These are phyloP conservation scores for Rhinogobius similis DNA, from an alignment of 2,113 vertebrate species.

Conservation along the genomic window DNA sequence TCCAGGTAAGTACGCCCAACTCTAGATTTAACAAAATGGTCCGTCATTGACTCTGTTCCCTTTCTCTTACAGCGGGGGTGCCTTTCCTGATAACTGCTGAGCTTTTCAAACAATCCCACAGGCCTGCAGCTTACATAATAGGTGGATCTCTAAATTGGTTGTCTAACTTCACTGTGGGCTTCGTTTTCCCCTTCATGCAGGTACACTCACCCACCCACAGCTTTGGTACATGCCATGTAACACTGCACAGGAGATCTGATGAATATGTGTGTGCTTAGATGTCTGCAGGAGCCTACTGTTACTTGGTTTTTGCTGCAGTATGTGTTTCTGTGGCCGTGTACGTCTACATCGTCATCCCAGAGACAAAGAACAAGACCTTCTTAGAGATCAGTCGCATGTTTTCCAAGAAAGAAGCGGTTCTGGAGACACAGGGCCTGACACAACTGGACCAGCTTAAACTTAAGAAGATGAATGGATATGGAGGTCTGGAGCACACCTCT, in stretches of 20 bases:
- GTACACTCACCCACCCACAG: slow-evolving; percentile 21
- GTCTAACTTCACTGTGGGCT: slow-evolving; percentile 90
- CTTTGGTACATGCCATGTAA: not conserved
- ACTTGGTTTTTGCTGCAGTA: slow-evolving; percentile 84
- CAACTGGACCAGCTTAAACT: slow-evolving; percentile 71
- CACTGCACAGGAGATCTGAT: not conserved
- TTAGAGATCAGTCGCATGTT: slow-evolving; percentile 90
- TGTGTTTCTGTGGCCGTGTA: slow-evolving; percentile 83
- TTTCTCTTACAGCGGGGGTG: slow-evolving; percentile 75
- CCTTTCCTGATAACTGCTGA: slow-evolving; percentile 90
- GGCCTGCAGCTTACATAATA: slow-evolving; percentile 85
- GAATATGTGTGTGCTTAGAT: slow-evolving; percentile 66
- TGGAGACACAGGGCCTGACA: slow-evolving; percentile 56
- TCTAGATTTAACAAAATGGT: not conserved
- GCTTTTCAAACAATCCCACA: slow-evolving; percentile 88
- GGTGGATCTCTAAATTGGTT: slow-evolving; percentile 91
- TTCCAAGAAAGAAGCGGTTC: slow-evolving; percentile 64
- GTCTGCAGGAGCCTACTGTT: slow-evolving; percentile 86
- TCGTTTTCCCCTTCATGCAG: slow-evolving; percentile 91
- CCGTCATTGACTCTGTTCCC: not conserved
- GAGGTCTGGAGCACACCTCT: slow-evolving; percentile 76
- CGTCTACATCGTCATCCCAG: slow-evolving; percentile 81
- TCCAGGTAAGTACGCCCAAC: slow-evolving; percentile 78
- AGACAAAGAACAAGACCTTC: slow-evolving; percentile 92
- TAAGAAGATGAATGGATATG: slow-evolving; percentile 81